A percentile compares a stretch with the other conserved stretches of the same genome.
phyloP scores from a whole-genome alignment of 2,888 invertebrate genomes.

The Helicoverpa assulta region DNA sequence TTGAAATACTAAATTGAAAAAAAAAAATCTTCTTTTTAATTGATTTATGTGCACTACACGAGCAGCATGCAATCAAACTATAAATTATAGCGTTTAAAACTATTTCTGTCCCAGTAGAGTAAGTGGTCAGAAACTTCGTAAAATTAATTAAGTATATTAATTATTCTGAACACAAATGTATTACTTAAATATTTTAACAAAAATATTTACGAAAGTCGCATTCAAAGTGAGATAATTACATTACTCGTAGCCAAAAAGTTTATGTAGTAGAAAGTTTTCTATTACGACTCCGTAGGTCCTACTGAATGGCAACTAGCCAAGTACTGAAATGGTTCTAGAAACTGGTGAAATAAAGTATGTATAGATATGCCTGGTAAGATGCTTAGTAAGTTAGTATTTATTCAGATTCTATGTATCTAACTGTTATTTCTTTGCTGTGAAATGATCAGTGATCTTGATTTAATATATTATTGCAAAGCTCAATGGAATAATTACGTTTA shows the following conservation, averaged over 20 bases:
- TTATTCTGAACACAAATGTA: neutral
- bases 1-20: neutral
- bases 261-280: slow-evolving; percentile 38
- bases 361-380: neutral
- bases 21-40: neutral
- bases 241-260: slow-evolving; percentile 28
- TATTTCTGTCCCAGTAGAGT: neutral
- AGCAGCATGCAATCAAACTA: neutral
- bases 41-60: neutral
- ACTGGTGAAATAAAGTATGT: slow-evolving; percentile 1
- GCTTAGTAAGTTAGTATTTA: no score
- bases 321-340: slow-evolving; percentile 2
- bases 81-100: neutral
- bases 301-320: slow-evolving; percentile 43
- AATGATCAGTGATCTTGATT: no score
- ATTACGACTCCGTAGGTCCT: slow-evolving; percentile 22
- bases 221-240: slow-evolving; percentile 20
- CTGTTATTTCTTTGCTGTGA: no score
- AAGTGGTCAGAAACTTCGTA: neutral
- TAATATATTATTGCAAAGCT: no score
- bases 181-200: neutral
- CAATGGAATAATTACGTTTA: no score
- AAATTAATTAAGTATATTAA: neutral
- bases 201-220: slow-evolving; percentile 2
- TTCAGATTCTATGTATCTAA: no score